Evolutionary conservation across 2,888 invertebrate genomes (phyloP).

Genomic region (Busseola fusca): DNA sequence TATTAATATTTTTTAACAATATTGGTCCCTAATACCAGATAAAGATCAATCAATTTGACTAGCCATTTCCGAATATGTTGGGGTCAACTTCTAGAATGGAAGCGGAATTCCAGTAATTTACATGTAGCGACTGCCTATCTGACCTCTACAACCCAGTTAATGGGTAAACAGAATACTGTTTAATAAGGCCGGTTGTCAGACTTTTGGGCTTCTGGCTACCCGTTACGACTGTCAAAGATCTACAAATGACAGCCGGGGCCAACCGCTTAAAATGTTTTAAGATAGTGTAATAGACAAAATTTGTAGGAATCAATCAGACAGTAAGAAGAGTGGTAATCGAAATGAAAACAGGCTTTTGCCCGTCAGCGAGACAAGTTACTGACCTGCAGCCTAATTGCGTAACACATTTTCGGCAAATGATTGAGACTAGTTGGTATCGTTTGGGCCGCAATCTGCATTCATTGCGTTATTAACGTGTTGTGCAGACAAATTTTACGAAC

Average conservation of each 20-base stretch:
- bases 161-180: neutral
- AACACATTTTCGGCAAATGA: no score
- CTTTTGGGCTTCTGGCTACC: neutral
- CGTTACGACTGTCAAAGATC: neutral
- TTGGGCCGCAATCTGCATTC: no score
- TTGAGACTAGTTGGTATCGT: no score
- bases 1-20: slow-evolving; percentile 8
- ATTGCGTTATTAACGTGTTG: no score
- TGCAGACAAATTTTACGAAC: no score
- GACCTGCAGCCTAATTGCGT: no score
- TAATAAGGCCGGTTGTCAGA: neutral
- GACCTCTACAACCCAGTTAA: neutral
- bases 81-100: neutral
- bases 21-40: neutral
- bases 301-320: neutral
- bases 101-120: neutral
- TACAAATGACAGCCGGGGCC: neutral
- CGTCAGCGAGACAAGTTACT: neutral
- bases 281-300: neutral
- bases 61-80: neutral
- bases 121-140: neutral
- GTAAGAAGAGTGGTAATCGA: neutral
- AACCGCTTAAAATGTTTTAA: neutral
- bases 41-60: neutral
- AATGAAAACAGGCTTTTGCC: neutral